Conservation (phyloP, 2,888 invertebrate genomes). For the Yponomeuta plumbellus region DNA sequence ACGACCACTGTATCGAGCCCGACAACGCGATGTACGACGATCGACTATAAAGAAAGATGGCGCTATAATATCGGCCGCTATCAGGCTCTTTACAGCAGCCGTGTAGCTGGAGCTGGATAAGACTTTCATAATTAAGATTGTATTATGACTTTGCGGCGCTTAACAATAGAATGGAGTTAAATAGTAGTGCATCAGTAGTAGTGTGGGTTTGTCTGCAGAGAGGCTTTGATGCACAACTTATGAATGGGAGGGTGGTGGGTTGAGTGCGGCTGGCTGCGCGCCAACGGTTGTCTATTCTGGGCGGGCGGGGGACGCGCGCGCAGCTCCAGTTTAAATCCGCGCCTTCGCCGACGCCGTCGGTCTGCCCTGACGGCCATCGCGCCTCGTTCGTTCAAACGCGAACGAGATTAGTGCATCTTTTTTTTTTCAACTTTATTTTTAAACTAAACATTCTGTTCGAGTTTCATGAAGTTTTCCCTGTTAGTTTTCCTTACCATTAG, state of each 20-base stretch:
- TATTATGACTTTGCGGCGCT: neutral
- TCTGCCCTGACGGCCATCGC: slow-evolving; percentile 23
- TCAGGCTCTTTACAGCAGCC: too few relatives aligned
- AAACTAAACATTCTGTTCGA: slow-evolving; percentile 2
- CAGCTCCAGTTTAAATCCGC: slow-evolving; percentile 59
- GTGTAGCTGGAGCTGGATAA: too few relatives aligned
- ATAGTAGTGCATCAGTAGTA: neutral
- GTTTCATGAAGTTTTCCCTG: neutral
- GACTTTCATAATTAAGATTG: too few relatives aligned
- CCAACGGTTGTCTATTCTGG: slow-evolving; percentile 60
- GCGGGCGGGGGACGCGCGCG: slow-evolving; percentile 61
- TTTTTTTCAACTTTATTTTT: slow-evolving; percentile 24
- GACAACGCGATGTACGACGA: too few relatives aligned
- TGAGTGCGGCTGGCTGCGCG: slow-evolving; percentile 46
- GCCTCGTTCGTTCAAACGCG: slow-evolving; percentile 10
- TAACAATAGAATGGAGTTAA: neutral
- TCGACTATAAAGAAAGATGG: too few relatives aligned
- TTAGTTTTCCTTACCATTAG: neutral
- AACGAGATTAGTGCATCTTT: slow-evolving; percentile 4
- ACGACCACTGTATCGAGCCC: too few relatives aligned
- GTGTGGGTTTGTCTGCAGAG: neutral
- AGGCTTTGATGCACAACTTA: slow-evolving; percentile 9
- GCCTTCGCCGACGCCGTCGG: slow-evolving; percentile 36
- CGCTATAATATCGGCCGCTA: too few relatives aligned
- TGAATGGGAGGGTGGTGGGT: slow-evolving; percentile 53